phyloP scores from a whole-genome alignment of 2,113 vertebrate species.

The Nematolebias whitei region DNA sequence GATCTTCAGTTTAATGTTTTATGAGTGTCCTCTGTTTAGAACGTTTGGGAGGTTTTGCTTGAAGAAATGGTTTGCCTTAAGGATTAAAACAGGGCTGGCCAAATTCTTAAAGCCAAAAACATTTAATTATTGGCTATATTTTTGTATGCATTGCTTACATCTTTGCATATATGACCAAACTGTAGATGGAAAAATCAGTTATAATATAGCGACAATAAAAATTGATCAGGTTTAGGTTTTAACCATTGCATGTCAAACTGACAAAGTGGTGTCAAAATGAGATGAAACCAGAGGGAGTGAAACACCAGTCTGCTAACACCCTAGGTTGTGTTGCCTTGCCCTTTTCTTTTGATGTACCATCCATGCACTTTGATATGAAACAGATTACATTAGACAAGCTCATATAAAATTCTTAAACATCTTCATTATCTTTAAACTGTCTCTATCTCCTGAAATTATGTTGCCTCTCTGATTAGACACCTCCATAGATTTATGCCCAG shows the following conservation, averaged over 20 bases:
- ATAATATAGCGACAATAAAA: background rate
- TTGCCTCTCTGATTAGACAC: conserved; percentile 14
- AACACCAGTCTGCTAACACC: background rate
- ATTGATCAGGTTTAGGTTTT: conserved; percentile 1
- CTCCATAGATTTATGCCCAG: conserved; percentile 5
- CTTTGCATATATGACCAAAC: background rate
- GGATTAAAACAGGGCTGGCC: background rate
- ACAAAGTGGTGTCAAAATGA: background rate
- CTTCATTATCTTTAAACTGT: conserved; percentile 6
- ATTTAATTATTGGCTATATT: background rate
- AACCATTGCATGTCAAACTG: background rate
- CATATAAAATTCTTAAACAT: background rate
- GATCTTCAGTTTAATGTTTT: conserved; percentile 14
- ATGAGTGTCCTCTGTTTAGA: conserved; percentile 6
- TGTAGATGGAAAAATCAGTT: background rate
- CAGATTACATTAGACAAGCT: background rate
- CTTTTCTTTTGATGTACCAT: no score
- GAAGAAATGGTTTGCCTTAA: background rate
- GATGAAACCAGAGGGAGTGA: background rate
- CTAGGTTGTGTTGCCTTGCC: no score
- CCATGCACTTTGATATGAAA: no score
- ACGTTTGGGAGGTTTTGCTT: background rate
- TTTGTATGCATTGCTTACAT: no score
- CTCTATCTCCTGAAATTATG: background rate
- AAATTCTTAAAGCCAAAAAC: background rate